Evolutionary conservation across 2,113 vertebrate species (phyloP), one percentile per base, ranked within the genome.

Genomic region (Patagioenas fasciata): DNA sequence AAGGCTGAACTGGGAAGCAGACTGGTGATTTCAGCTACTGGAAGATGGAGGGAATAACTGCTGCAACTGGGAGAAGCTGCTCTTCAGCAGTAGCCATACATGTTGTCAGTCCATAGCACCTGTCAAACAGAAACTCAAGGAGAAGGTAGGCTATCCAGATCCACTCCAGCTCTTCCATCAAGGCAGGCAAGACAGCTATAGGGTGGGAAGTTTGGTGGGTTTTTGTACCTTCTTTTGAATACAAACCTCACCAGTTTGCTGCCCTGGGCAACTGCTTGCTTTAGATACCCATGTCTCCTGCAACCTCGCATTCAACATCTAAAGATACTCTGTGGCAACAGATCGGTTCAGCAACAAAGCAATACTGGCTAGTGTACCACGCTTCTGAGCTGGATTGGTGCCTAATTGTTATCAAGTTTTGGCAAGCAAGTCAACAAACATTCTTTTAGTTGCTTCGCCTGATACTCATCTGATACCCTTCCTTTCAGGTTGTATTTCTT

Each of bases 311-410:
- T 8, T n/a, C 31, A 77, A 19, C 44, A 61, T 26, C 77, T 56
- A 26, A 60, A 77, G 80, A 70, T 65, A 73, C 13, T 57, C 25
- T 21, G 77, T 42, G 34, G 66, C 61, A 69, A 48, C 6, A 42
- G 48, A 90, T 56, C 57, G n/a, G 50, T 42, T 57, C 60, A 32
- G 70, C 66, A 89, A 42, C 6, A 17, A 83, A 80, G n/a, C 40
- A 9, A 16, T 6, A 38, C 4, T 0, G 1, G 48, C 19, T 53
- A 60, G 62, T 0, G 0, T 32, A 93, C 67, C 70, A 72, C 61
- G 74, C 61, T 94, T 29, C 74, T 24, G 32, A 79, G 20, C 57
- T 48, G 58, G 74, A 71, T 0, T 4, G 65, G 85, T 32, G 67
- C 66, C 61, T 60, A 34, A 81, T 28, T 53, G 32, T 71, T n/a